Base-by-base conservation (phyloP, 2,888 invertebrate genomes). In the Drosophila anceps region DNA sequence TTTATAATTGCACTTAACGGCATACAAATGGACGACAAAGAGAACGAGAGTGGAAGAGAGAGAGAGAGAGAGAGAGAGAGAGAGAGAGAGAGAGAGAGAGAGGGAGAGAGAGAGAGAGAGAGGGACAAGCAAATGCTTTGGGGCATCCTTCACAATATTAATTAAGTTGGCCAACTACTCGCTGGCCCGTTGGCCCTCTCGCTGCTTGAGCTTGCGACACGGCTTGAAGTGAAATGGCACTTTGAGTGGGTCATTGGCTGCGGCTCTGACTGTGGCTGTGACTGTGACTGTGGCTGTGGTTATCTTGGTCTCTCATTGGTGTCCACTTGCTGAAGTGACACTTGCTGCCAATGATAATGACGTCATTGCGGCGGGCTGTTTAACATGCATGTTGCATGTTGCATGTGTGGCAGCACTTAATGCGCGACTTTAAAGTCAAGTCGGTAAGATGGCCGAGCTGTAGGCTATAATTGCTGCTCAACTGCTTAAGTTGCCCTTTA, bases 1-100 rank as follows among this genome's bases (percentile, higher is more conserved):
- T 81, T 88, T 88, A 79, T 88, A 90, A 86, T 85, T 88, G 90
- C 86, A 77, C 86, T 90, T 81, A 77, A 67, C 70, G 79, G 63
- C 20, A 72, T 72, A 58, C 66, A 61, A 85, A 65, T n/a, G 20
- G 31, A 15, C 39, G 31, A 24, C 29, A 31, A 18, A 13, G 18
- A 18, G 1, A 54, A 20, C 35, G 37, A 6, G 24, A 31, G 15
- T 5, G 1, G 29, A 0, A 24, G 39, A 12, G 31, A 62, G 43
- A 24, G 24, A 9, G 43, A 9, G 33, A 43, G 43, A 29, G 39
- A 1, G 13, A 9, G 29, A 29, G 39, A 24, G 37, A 0, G 27
- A 15, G 13, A 9, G 0, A 15, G 1, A 29, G 43, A 1, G 44
- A 60, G 35, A 31, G 53, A 31, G n/a, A n/a, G 50, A 3, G 29